Conservation (phyloP, 1,140 invertebrate genomes). For the Paralvinella palmiformis region DNA sequence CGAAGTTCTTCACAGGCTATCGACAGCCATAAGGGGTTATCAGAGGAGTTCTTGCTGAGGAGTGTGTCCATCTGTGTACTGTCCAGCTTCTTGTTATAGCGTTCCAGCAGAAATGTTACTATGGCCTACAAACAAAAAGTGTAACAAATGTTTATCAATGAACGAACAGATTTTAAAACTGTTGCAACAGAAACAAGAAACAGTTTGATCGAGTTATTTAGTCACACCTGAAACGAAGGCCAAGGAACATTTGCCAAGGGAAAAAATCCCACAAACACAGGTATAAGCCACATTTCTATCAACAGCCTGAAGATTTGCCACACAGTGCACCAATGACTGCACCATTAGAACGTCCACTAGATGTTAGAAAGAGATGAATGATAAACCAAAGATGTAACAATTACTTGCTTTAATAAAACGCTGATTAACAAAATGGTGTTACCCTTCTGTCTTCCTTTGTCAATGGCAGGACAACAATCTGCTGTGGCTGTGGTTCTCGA, state of each 20-base stretch:
- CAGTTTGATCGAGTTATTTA: too few relatives aligned
- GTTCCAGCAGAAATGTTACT: not conserved
- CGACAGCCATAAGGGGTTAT: slow-evolving; percentile 21
- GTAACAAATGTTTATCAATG: not conserved
- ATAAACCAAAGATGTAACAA: not conserved
- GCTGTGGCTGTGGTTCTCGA: not conserved
- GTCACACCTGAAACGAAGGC: too few relatives aligned
- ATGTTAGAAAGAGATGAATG: too few relatives aligned
- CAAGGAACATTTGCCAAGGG: too few relatives aligned
- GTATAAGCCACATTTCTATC: too few relatives aligned
- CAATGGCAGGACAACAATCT: not conserved
- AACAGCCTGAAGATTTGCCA: too few relatives aligned
- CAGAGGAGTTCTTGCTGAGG: slow-evolving; percentile 4
- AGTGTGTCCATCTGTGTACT: not conserved
- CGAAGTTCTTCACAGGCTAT: slow-evolving; percentile 23
- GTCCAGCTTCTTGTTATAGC: slow-evolving; percentile 14
- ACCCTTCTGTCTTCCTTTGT: not conserved
- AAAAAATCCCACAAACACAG: too few relatives aligned
- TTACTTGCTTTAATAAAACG: not conserved
- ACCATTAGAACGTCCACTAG: too few relatives aligned
- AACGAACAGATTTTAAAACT: too few relatives aligned
- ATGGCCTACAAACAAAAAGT: slow-evolving; percentile 9
- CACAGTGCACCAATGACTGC: too few relatives aligned
- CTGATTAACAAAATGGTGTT: not conserved
- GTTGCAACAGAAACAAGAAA: too few relatives aligned